These are phyloP conservation scores for Presbytis comata DNA, from an alignment of 2,797 vertebrate species.

Conservation along the genomic window DNA sequence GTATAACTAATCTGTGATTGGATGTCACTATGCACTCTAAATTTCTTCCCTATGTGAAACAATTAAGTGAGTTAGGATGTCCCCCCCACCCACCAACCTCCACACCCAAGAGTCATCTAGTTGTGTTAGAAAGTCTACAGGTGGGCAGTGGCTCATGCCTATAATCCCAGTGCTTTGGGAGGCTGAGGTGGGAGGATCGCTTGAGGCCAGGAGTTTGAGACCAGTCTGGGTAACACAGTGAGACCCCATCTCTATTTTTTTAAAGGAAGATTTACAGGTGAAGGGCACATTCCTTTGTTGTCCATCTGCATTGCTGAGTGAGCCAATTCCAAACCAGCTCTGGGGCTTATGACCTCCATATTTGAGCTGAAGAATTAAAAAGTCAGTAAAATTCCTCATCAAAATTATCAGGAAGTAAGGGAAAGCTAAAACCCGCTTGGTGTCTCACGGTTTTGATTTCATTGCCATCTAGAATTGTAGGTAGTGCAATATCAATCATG, in stretches of 20 bases:
- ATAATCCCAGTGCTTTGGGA: too few species aligned
- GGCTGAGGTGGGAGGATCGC: too few species aligned
- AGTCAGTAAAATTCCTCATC: neutral
- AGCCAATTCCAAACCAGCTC: constrained; percentile 37
- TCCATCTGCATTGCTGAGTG: neutral
- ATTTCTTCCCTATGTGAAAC: neutral
- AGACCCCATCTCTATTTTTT: too few species aligned
- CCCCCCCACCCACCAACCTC: neutral
- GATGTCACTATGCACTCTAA: neutral
- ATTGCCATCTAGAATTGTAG: neutral
- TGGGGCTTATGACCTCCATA: neutral
- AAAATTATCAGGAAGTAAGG: neutral
- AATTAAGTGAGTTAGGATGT: neutral
- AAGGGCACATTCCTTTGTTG: neutral
- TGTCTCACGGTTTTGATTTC: neutral
- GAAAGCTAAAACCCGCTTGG: neutral
- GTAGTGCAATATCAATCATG: neutral
- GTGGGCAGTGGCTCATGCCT: too few species aligned
- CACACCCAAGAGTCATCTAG: neutral
- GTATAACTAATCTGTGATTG: neutral
- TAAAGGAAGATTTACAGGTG: neutral
- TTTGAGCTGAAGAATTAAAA: neutral
- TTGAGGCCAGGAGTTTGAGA: too few species aligned
- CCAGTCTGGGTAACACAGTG: too few species aligned
- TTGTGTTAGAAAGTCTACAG: neutral